Base-by-base conservation (phyloP, 2,113 vertebrate genomes). In the Myanophis thanlyinensis region DNA sequence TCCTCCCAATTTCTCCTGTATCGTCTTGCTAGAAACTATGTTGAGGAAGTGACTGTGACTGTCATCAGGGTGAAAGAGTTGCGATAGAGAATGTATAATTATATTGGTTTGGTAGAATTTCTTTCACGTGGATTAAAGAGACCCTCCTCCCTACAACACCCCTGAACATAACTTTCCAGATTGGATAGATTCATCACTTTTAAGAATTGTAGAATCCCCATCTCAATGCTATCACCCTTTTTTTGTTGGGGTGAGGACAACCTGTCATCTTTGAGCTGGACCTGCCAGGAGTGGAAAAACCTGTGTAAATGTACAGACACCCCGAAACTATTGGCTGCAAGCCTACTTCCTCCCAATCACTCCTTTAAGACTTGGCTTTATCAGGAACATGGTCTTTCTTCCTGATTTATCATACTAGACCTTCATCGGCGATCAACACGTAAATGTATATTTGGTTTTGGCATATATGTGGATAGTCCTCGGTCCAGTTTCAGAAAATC, bases 111-210 rank as follows among this genome's bases (percentile, higher is more conserved):
- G 73, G 35, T 44, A 80, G 18, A 80, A 80, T 80, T 40, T 80
- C 12, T 27, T 54, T 59, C 86, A 8, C 8, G 7, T 20, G n/a
- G 9, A 30, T 20, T 15, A 6, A 12, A n/a, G 4, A 30, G 30
- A 23, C 13, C 46, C 0, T 0, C 30, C 20, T 47, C n/a, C n/a
- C n/a, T n/a, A n/a, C n/a, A n/a, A n/a, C n/a, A 48, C 1, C n/a
- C 12, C 48, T 15, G 27, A n/a, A 46, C 13, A 5, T 53, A 5
- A 27, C 49, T 91, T 40, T 53, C 44, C 23, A 27, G 6, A 40
- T 30, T 53, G 35, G 35, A 25, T 44, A 30, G 47, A 20, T 53
- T 56, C 13, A 15, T 46, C 15, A 51, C 13, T n/a, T n/a, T 46
- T 90, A 90, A 90, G 44, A 44, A 89, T 49, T 25, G 46, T 53